Percentiles rank a stretch among this genome's conserved stretches.
phyloP scores from a whole-genome alignment of 2,113 vertebrate genomes.

The Plecotus auritus region DNA sequence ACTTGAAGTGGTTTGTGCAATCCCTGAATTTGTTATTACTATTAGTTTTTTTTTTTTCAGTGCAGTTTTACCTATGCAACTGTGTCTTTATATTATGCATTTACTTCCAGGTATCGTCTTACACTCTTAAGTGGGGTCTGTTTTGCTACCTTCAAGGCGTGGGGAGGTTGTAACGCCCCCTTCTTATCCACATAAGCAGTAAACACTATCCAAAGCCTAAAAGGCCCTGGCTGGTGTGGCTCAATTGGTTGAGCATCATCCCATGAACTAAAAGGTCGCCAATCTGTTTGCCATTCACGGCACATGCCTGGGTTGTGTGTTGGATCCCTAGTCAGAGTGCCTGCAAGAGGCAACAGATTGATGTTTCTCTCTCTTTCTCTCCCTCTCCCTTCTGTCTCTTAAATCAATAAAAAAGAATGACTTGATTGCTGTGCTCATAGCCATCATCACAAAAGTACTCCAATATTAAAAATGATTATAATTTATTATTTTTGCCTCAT shows the following conservation, averaged over 20 bases:
- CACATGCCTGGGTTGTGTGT: not conserved
- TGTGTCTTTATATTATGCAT: not conserved
- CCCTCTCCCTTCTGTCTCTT: too few species aligned
- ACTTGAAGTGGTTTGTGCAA: not conserved
- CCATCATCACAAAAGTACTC: not conserved
- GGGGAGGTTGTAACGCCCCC: not conserved
- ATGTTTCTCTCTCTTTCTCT: not conserved
- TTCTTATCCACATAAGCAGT: not conserved
- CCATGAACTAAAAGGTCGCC: not conserved
- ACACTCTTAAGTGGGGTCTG: not conserved
- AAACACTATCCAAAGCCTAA: not conserved
- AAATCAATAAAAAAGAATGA: not conserved
- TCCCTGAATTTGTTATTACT: not conserved
- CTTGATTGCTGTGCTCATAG: not conserved
- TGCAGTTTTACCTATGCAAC: not conserved
- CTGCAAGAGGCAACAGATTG: not conserved
- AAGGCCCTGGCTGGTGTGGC: not conserved
- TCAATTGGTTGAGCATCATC: not conserved
- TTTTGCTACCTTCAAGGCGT: not conserved
- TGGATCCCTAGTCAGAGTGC: not conserved
- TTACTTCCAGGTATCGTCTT: not conserved
- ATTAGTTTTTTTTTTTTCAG: not conserved
- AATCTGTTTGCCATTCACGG: not conserved
- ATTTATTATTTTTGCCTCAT: not conserved
- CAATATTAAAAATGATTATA: not conserved